Evolutionary conservation across 2,888 invertebrate genomes (phyloP).

Genomic region (Acholoe squamosa): DNA sequence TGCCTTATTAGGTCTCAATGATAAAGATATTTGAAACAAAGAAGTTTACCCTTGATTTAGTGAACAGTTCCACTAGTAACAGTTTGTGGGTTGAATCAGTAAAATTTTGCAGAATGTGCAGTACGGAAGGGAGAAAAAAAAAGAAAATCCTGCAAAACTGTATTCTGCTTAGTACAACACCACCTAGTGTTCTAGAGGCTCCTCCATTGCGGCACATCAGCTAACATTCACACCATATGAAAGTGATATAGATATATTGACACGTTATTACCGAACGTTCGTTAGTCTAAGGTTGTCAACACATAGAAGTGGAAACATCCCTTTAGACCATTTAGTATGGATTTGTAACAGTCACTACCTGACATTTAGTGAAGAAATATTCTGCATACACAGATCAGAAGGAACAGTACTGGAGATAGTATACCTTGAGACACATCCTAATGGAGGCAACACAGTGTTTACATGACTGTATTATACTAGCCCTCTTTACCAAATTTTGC

Average conservation of each 20-base stretch:
- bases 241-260: background rate
- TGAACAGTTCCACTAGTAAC: too few species aligned
- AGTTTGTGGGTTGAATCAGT: too few species aligned
- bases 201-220: background rate
- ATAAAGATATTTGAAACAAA: too few species aligned
- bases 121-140: too few species aligned
- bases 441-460: background rate
- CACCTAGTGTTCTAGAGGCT: too few species aligned
- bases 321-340: too few species aligned
- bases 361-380: background rate
- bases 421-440: background rate
- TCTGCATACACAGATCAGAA: background rate
- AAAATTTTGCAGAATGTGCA: too few species aligned
- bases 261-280: conserved; percentile 24
- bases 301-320: background rate
- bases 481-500: background rate
- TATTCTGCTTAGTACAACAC: too few species aligned
- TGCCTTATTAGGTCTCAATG: too few species aligned
- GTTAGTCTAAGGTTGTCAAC: background rate
- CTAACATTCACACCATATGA: conserved; percentile 27
- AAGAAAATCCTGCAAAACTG: too few species aligned
- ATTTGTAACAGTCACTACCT: background rate
- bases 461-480: background rate
- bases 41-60: too few species aligned
- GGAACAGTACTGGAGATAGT: background rate